Evolutionary conservation across 2,888 invertebrate genomes (phyloP), one percentile per base, ranked within the genome.

Genomic region (Teinopalpus imperialis): DNA sequence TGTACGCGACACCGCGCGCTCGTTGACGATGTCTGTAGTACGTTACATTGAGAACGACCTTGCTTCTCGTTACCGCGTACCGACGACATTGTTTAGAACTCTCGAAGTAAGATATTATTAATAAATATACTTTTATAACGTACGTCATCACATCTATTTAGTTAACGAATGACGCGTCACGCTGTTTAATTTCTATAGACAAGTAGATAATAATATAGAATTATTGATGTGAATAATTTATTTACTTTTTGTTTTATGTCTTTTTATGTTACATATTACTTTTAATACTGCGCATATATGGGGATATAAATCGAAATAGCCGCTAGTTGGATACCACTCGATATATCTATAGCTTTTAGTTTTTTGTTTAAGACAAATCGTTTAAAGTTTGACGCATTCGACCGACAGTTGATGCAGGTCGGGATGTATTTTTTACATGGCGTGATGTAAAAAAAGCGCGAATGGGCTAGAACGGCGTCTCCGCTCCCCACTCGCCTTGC

Each of bases 11-110:
- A 45, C 35, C 18, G 35, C 29, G 20, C 43, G 43, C 18, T 37
- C 21, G 9, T 26, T 34, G 29, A 20, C 23, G 21, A 40, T 29
- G 34, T 29, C 27, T 29, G 40, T 40, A 40, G 40, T 41, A 46
- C 64, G 72, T 77, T 76, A 72, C 81, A 82, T 81, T 80, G 77
- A 75, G 57, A 66, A 61, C 76, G 83, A 80, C 85, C 82, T 87
- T 82, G 81, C 63, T 49, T 74, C 67, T 62, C 64, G 74, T 74
- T 80, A 74, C 69, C 66, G 68, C 56, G 65, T 58, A 64, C 57
- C 57, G 55, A 50, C 54, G 61, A 53, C 66, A 52, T 49, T 48
- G 46, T 46, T 48, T 49, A 49, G 48, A 30, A 18, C 30, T 44
- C 29, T 29, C 34, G 23, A 23, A 54, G 23, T 27, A n/a, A 45